Evolutionary conservation across 2,888 invertebrate genomes (phyloP).

Genomic region (Phymatocera aterrima): DNA sequence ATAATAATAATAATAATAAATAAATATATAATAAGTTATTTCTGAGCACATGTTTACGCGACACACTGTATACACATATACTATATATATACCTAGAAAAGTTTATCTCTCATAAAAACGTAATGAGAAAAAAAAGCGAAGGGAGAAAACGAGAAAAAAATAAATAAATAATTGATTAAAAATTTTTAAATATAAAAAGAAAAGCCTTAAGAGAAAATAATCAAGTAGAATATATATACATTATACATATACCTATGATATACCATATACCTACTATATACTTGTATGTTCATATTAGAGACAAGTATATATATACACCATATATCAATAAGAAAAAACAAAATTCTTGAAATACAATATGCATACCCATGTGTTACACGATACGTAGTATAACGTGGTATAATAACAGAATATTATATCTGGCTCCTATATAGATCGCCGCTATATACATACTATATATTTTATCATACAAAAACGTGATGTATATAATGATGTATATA

Average conservation of each 20-base stretch:
- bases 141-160: neutral
- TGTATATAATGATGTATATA: conserved; percentile 60
- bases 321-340: neutral
- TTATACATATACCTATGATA: too few relatives aligned
- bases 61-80: neutral
- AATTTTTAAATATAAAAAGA: neutral
- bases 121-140: conserved; percentile 32
- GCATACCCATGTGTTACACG: neutral
- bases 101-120: conserved; percentile 47
- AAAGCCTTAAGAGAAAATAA: neutral
- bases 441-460: conserved; percentile 70
- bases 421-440: conserved; percentile 61
- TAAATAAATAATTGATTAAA: neutral
- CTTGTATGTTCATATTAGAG: too few relatives aligned
- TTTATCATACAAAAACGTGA: conserved; percentile 68
- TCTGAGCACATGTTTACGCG: conserved; percentile 29
- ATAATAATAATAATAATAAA: neutral
- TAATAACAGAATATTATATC: too few relatives aligned
- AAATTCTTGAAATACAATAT: neutral
- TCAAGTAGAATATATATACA: neutral
- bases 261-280: too few relatives aligned
- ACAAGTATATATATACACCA: neutral
- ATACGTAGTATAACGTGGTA: too few relatives aligned
- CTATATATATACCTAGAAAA: conserved; percentile 21
- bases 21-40: conserved; percentile 2